Evolutionary conservation across 2,888 invertebrate genomes (phyloP).

Genomic region (Plagiodera versicolora): DNA sequence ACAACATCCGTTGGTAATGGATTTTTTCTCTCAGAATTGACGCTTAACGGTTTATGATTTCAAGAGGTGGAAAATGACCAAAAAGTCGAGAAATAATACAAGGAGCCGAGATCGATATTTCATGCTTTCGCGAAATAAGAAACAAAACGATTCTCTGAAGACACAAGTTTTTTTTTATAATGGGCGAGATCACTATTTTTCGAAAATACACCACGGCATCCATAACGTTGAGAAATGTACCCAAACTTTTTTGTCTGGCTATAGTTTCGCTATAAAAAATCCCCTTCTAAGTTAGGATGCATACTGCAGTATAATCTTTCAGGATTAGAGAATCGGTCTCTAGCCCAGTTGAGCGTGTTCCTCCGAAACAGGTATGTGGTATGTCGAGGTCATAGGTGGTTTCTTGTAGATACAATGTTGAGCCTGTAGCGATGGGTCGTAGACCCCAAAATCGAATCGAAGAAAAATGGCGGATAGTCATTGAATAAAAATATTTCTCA

Average conservation of each 20-base stretch:
- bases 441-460: constrained; percentile 45
- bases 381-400: constrained; percentile 55
- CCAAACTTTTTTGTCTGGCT: too few relatives aligned
- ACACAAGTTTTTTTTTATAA: too few relatives aligned
- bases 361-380: constrained; percentile 50
- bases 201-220: too few relatives aligned
- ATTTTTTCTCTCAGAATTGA: too few relatives aligned
- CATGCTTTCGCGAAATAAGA: background rate
- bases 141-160: background rate
- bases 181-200: too few relatives aligned
- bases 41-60: too few relatives aligned
- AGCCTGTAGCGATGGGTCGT: constrained; percentile 50
- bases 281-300: too few relatives aligned
- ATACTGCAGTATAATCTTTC: too few relatives aligned
- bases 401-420: constrained; percentile 50
- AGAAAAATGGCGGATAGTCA: constrained; percentile 31
- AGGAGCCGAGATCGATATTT: background rate
- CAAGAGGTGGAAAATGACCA: too few relatives aligned
- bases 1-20: too few relatives aligned
- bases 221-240: too few relatives aligned
- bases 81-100: background rate
- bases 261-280: too few relatives aligned
- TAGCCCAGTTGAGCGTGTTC: constrained; percentile 8
- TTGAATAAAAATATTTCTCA: constrained; percentile 1
- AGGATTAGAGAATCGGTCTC: background rate